Evolutionary conservation across 35 echinoderm and acorn worm genomes (phyloP).

Genomic region (Apostichopus californicus): DNA sequence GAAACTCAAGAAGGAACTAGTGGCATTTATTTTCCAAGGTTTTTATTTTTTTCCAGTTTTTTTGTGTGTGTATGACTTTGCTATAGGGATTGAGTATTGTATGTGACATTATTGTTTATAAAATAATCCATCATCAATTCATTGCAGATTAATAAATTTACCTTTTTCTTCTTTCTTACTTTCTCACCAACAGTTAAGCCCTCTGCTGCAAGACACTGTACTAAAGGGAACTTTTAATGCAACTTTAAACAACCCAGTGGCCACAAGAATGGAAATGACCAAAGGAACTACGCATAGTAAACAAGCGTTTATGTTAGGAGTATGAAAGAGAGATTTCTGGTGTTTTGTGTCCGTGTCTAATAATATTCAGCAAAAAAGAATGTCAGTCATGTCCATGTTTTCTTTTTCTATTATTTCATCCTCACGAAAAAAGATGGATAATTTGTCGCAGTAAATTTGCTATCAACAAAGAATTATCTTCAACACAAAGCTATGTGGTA

Average conservation of each 20-base stretch:
- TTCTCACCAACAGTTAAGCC: conserved; percentile 80
- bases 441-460: not conserved
- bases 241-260: conserved; percentile 89
- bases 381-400: not conserved
- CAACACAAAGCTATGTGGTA: too few species aligned
- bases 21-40: too few species aligned
- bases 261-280: conserved; percentile 63
- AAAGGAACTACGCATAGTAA: conserved; percentile 47
- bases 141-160: not conserved
- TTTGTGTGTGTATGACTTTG: too few species aligned
- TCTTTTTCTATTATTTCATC: not conserved
- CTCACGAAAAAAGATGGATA: not conserved
- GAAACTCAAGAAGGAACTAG: too few species aligned
- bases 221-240: conserved; percentile 97
- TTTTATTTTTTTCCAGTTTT: too few species aligned
- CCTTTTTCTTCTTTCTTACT: conserved; percentile 25
- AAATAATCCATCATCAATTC: too few species aligned
- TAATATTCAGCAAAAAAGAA: not conserved
- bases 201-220: conserved; percentile 91
- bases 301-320: conserved; percentile 86
- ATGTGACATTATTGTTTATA: too few species aligned
- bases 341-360: not conserved
- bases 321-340: conserved; percentile 13
- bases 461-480: too few species aligned
- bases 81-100: too few species aligned